Percentiles rank a stretch among this genome's conserved stretches.
phyloP scores from a whole-genome alignment of 2,797 vertebrate species.

The Rhinogobio ventralis region DNA sequence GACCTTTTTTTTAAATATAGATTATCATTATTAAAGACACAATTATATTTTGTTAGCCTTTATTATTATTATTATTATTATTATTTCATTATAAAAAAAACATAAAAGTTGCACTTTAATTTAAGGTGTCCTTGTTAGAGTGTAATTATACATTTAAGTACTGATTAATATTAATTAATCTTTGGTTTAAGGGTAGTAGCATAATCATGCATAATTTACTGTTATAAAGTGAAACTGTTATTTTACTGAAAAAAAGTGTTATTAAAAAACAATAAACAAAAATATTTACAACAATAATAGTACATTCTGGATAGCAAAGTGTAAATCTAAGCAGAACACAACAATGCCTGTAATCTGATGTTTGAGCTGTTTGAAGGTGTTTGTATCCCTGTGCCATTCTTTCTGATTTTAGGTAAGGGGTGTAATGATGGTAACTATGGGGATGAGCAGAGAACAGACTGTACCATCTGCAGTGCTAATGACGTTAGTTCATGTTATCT shows the following conservation, averaged over 20 bases:
- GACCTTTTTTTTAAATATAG: background rate
- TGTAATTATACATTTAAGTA: background rate
- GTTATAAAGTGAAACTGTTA: too few relatives aligned
- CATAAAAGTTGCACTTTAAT: background rate
- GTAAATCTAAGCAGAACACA: background rate
- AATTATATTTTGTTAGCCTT: background rate
- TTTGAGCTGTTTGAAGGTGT: background rate
- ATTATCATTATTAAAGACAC: background rate
- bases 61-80: background rate
- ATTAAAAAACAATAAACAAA: background rate
- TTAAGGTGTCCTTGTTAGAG: background rate
- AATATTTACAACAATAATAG: background rate
- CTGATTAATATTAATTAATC: too few relatives aligned
- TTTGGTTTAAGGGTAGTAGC: background rate
- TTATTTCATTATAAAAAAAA: too few relatives aligned
- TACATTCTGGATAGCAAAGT: background rate
- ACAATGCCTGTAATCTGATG: background rate
- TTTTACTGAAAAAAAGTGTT: too few relatives aligned
- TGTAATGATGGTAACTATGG: constrained; percentile 33
- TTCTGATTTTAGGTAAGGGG: constrained; percentile 8
- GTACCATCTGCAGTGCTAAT: constrained; percentile 23
- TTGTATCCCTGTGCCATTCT: background rate
- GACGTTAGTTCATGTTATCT: constrained; percentile 31
- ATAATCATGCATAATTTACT: background rate
- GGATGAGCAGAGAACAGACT: constrained; percentile 33